Conservation (phyloP, 2,113 vertebrate species). For the Mormoops blainvillei region DNA sequence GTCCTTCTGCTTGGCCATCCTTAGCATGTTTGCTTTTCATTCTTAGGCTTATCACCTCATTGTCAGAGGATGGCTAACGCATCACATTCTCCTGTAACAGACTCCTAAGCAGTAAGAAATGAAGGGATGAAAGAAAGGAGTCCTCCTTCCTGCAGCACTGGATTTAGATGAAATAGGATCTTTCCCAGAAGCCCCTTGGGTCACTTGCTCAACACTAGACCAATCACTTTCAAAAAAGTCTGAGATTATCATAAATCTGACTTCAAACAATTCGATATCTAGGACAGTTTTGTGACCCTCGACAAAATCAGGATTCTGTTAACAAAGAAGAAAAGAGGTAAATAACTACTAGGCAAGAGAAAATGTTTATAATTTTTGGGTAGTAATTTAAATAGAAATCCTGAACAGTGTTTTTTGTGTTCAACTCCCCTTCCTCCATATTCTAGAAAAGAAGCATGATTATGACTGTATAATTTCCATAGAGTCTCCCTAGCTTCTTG, state of each 20-base stretch:
- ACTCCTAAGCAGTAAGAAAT: not conserved
- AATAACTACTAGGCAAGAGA: not conserved
- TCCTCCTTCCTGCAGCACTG: not conserved
- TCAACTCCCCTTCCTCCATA: not conserved
- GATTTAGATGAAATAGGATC: not conserved
- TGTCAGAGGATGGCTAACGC: not conserved
- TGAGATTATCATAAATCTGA: not conserved
- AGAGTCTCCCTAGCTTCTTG: not conserved
- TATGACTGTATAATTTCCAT: not conserved
- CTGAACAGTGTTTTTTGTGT: not conserved
- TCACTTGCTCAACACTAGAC: not conserved
- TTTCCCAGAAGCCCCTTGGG: not conserved
- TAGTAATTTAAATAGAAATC: not conserved
- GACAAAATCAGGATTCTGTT: not conserved
- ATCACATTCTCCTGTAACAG: not conserved
- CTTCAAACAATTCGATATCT: not conserved
- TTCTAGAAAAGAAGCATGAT: not conserved
- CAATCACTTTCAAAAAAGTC: not conserved
- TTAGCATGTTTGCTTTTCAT: not conserved
- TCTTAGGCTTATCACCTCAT: slow-evolving; percentile 16
- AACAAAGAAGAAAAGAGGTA: not conserved
- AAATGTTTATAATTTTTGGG: not conserved
- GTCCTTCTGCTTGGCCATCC: not conserved
- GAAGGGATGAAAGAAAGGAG: not conserved
- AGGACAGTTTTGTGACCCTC: not conserved